Evolutionary conservation across 2,113 vertebrate species (phyloP).

Genomic region (Dunckerocampus dactyliophorus): DNA sequence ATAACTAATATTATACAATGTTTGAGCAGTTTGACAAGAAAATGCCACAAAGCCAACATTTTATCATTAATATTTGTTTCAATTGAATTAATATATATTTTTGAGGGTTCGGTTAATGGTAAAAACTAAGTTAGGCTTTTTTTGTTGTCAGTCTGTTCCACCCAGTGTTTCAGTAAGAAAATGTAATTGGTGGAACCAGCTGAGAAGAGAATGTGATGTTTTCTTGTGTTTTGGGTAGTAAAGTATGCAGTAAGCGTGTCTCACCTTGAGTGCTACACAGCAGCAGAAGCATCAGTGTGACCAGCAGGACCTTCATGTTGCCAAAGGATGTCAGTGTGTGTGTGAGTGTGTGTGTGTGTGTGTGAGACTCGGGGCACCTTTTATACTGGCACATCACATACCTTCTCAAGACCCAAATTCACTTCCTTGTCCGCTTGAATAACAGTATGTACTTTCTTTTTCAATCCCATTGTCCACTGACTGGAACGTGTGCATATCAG

Average conservation of each 20-base stretch:
- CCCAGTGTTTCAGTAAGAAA: too few species aligned
- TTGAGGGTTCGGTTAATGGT: too few species aligned
- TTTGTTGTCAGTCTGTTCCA: too few species aligned
- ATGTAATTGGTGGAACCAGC: too few species aligned
- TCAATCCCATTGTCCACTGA: neutral
- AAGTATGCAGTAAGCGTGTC: neutral
- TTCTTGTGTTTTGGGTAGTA: neutral
- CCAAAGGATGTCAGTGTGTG: neutral
- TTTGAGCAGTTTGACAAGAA: too few species aligned
- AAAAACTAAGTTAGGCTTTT: too few species aligned
- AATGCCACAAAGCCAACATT: too few species aligned
- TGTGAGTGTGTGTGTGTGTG: constrained; percentile 12
- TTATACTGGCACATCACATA: constrained; percentile 20
- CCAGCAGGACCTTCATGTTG: constrained; percentile 65
- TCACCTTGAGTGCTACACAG: constrained; percentile 61
- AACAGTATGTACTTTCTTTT: constrained; percentile 8
- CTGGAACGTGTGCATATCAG: neutral
- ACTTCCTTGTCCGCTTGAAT: constrained; percentile 26
- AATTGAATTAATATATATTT: too few species aligned
- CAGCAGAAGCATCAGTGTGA: constrained; percentile 43
- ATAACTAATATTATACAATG: too few species aligned
- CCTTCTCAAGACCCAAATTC: neutral
- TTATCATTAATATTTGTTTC: too few species aligned
- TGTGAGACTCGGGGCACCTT: neutral
- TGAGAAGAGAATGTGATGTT: too few species aligned